A percentile compares a stretch with the other conserved stretches of the same genome.
Evolutionary conservation across 35 echinoderm and acorn worm species (phyloP).

Genomic region (Heliocidaris tuberculata): DNA sequence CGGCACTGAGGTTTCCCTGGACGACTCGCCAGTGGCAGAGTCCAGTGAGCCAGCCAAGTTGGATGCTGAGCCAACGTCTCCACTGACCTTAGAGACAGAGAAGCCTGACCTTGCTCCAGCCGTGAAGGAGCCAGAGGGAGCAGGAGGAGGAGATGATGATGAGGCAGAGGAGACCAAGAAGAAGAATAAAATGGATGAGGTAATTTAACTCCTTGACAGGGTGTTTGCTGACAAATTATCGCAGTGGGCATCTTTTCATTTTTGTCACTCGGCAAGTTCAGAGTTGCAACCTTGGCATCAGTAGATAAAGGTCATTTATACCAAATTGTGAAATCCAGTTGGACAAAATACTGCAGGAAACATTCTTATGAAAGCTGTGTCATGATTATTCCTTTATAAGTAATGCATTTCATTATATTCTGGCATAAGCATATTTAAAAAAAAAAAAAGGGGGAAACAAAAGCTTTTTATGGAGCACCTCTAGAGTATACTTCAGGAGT

Average conservation of each 20-base stretch:
- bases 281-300: too few relatives aligned
- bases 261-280: neutral
- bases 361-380: too few relatives aligned
- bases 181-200: conserved; percentile 10
- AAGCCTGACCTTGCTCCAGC: conserved; percentile 11
- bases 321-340: too few relatives aligned
- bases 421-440: too few relatives aligned
- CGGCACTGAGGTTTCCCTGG: conserved; percentile 64
- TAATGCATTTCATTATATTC: too few relatives aligned
- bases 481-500: too few relatives aligned
- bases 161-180: neutral
- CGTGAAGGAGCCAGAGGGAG: conserved; percentile 42
- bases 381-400: too few relatives aligned
- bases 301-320: too few relatives aligned
- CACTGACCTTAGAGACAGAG: neutral
- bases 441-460: too few relatives aligned
- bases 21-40: conserved; percentile 49
- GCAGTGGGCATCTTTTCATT: neutral
- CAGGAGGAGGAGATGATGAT: neutral
- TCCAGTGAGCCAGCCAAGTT: conserved; percentile 41
- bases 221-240: too few relatives aligned
- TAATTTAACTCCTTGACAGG: neutral
- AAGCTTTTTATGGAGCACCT: too few relatives aligned
- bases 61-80: conserved; percentile 33
- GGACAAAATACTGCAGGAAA: too few relatives aligned